Evolutionary conservation across 1,140 invertebrate genomes (phyloP).

Genomic region (Macrostomum lignano): DNA sequence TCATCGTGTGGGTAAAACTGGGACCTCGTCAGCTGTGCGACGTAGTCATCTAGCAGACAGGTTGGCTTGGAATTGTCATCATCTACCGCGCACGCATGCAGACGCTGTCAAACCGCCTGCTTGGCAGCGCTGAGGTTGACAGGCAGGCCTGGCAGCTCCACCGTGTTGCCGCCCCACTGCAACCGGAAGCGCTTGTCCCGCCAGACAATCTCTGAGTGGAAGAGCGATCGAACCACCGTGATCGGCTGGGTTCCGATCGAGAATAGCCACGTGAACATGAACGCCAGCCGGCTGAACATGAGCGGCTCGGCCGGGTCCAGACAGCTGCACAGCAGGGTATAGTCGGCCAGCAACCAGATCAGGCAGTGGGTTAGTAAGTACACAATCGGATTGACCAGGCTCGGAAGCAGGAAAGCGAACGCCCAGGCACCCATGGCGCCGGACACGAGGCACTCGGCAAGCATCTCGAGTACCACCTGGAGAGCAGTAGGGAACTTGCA

Average conservation of each 20-base stretch:
- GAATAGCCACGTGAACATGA: slow-evolving; percentile 74
- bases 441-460: too few relatives aligned
- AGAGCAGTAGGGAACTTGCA: too few relatives aligned
- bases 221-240: too few relatives aligned
- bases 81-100: too few relatives aligned
- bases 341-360: slow-evolving; percentile 78
- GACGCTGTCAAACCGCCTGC: too few relatives aligned
- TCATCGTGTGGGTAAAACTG: too few relatives aligned
- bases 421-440: slow-evolving; percentile 8
- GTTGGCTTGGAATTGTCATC: too few relatives aligned
- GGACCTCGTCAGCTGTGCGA: too few relatives aligned
- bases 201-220: slow-evolving; percentile 3
- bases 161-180: slow-evolving; percentile 3
- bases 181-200: slow-evolving; percentile 1
- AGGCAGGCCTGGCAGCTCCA: too few relatives aligned
- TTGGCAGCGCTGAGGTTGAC: too few relatives aligned
- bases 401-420: slow-evolving; percentile 3
- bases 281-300: slow-evolving; percentile 81
- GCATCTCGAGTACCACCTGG: slow-evolving; percentile 10
- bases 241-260: too few relatives aligned
- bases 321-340: slow-evolving; percentile 55
- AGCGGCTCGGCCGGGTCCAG: slow-evolving; percentile 65
- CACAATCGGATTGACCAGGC: slow-evolving; percentile 39
- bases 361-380: slow-evolving; percentile 73
- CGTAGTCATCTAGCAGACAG: too few relatives aligned